phyloP scores from a whole-genome alignment of 2,888 invertebrate genomes.

The Alentia gelatinosa region DNA sequence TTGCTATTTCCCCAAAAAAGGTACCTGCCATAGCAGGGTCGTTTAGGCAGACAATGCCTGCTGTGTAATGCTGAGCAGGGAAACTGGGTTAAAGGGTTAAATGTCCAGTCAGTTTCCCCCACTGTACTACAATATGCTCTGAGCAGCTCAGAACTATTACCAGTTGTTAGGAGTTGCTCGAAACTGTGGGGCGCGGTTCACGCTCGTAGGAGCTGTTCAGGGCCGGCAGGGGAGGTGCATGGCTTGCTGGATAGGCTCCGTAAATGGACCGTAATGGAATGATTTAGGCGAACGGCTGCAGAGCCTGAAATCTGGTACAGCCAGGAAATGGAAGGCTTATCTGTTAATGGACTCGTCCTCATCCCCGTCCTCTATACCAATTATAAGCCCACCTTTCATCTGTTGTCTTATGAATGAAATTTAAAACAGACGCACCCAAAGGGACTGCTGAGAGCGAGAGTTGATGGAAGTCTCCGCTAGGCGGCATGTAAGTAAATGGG shows the following conservation, averaged over 20 bases:
- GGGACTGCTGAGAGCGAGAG: neutral
- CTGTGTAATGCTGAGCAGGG: too few relatives aligned
- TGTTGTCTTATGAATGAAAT: conserved; percentile 13
- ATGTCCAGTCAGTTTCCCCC: too few relatives aligned
- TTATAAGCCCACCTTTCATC: neutral
- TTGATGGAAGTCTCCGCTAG: neutral
- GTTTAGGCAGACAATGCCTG: too few relatives aligned
- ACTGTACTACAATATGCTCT: too few relatives aligned
- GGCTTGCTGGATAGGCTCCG: neutral
- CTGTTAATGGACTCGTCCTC: conserved; percentile 9
- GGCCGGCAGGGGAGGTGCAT: neutral
- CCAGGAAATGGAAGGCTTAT: conserved; percentile 30
- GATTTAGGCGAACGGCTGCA: neutral
- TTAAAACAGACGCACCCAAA: neutral
- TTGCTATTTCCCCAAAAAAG: too few relatives aligned
- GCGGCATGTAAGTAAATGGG: too few relatives aligned
- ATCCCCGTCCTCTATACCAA: neutral
- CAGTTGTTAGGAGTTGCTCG: too few relatives aligned
- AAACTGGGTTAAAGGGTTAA: too few relatives aligned
- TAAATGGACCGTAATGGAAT: conserved; percentile 32
- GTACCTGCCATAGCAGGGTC: too few relatives aligned
- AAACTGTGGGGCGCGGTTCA: too few relatives aligned
- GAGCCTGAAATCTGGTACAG: neutral
- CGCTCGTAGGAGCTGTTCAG: too few relatives aligned
- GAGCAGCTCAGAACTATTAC: too few relatives aligned